Evolutionary conservation across 2,797 vertebrate species (phyloP).

Genomic region (Acomys russatus): DNA sequence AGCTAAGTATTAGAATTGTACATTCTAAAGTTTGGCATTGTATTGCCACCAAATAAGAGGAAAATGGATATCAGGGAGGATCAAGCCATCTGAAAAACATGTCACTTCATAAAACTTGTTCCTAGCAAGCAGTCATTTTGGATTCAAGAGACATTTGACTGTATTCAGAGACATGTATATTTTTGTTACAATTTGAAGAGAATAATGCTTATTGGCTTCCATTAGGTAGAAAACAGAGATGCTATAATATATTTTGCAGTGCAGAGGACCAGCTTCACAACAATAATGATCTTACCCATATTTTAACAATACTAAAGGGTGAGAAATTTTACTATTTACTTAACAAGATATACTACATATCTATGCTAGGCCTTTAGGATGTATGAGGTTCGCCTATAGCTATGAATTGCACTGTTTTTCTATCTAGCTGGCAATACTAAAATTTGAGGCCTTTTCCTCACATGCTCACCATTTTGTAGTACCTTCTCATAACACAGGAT

Average conservation of each 20-base stretch:
- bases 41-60: conserved; percentile 5
- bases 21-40: background rate
- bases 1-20: background rate
- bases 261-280: background rate
- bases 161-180: background rate
- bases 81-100: conserved; percentile 7
- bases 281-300: background rate
- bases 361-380: background rate
- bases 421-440: background rate
- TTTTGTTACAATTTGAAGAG: background rate
- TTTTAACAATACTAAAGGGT: background rate
- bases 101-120: background rate
- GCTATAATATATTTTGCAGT: background rate
- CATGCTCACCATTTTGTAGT: background rate
- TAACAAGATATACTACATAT: background rate
- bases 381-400: background rate
- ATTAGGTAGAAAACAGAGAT: background rate
- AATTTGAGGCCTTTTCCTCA: background rate
- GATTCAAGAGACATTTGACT: background rate
- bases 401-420: background rate
- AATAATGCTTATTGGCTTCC: background rate
- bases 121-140: background rate
- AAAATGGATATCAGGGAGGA: background rate
- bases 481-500: background rate
- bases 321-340: conserved; percentile 6